Evolutionary conservation across 2,797 vertebrate species (phyloP).

Genomic region (Gambusia yucatana): DNA sequence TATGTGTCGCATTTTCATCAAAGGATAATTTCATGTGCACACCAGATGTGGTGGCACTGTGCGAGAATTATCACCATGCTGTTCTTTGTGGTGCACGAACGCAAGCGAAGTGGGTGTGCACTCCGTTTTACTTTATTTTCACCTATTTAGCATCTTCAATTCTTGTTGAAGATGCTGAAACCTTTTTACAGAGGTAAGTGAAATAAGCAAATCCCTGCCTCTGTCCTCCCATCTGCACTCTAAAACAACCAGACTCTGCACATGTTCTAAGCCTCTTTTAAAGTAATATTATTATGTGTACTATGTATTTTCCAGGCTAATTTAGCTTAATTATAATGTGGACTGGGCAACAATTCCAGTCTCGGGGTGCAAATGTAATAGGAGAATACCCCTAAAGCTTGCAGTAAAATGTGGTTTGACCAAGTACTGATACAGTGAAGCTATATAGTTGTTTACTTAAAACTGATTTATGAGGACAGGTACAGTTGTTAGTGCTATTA

Average conservation of each 20-base stretch:
- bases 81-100: constrained; percentile 7
- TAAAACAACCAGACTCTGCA: background rate
- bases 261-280: background rate
- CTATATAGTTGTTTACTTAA: background rate
- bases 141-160: background rate
- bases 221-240: background rate
- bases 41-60: constrained; percentile 35
- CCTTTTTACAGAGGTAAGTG: background rate
- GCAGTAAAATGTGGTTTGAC: background rate
- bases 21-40: constrained; percentile 44
- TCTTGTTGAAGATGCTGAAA: background rate
- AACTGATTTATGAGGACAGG: background rate
- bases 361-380: background rate
- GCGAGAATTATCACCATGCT: constrained; percentile 33
- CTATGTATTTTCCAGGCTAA: no score
- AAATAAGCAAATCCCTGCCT: background rate
- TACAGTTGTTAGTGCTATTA: background rate
- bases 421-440: background rate
- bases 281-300: background rate
- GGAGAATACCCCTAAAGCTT: background rate
- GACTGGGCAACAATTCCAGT: background rate
- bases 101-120: background rate
- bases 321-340: background rate
- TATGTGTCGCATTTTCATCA: constrained; percentile 35
- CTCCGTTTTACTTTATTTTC: background rate